Evolutionary conservation across 2,888 invertebrate genomes (phyloP), one percentile per base, ranked within the genome.

Genomic region (Steinernema carpocapsae): DNA sequence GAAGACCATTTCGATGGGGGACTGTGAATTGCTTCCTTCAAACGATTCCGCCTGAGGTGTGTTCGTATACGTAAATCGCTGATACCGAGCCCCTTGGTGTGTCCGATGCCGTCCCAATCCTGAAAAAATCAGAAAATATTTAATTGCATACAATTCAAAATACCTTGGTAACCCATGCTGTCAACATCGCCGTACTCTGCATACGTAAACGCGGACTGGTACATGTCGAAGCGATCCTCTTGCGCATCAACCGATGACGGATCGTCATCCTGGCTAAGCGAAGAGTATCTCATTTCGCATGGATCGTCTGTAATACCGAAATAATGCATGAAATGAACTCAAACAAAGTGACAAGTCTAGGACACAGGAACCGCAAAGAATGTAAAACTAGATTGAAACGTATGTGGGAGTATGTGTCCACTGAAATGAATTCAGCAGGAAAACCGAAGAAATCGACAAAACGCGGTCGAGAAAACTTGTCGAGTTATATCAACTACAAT

Each of bases 1-100:
- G 48, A 77, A 70, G 12, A 78, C 4, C 12, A 71, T 32, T 45
- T 82, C 78, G 17, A 77, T 29, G 59, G 71, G 19, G 3, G 74
- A 71, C 37, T 64, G 64, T 4, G 17, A 14, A 26, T 17, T 32
- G 64, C 64, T 64, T 7, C 29, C 64, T 17, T 64, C 64, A n/a
- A 64, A 64, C 4, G 64, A 32, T 19, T 64, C 64, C 14, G 64
- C 7, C 19, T 64, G 64, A 64, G 29, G 64, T 26, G 32, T 1
- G 12, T 64, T 64, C 17, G 64, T 29, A 32, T 64, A 64, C 17
- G 64, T 64, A 17, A 64, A 64, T 32, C 37, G 29, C 29, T 64
- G 64, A 26, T 64, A 64, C 17, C 64, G 64, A 29, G 64, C 22
- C 29, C 64, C 64, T 32, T 64, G 64, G n/a, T 64, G 64, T 4